phyloP scores from a whole-genome alignment of 2,113 vertebrate genomes.

The Neolamprologus devosi region DNA sequence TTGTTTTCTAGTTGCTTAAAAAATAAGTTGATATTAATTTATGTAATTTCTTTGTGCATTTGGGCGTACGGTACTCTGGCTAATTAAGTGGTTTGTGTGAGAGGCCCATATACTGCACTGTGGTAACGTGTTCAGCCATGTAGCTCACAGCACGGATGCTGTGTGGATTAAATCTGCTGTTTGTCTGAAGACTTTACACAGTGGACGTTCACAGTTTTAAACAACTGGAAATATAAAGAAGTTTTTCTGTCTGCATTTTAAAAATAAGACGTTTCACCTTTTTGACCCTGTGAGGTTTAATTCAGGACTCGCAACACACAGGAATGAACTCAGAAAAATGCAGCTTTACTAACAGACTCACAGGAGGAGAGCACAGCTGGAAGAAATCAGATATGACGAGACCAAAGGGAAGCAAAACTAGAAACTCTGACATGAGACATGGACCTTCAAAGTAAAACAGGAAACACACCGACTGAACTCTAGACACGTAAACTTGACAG shows the following conservation, averaged over 20 bases:
- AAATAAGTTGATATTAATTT: not conserved
- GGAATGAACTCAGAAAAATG: accelerated
- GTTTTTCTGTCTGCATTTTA: not conserved
- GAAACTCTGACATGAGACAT: too few relatives aligned
- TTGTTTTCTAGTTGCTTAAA: not conserved
- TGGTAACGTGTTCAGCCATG: not conserved
- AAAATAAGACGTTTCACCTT: not conserved
- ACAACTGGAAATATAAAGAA: not conserved
- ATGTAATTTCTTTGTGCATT: not conserved
- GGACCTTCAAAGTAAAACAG: too few relatives aligned
- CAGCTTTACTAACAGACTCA: not conserved
- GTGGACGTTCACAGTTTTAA: not conserved
- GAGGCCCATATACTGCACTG: not conserved
- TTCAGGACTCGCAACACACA: not conserved
- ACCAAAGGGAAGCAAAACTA: too few relatives aligned
- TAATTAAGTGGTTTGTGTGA: not conserved
- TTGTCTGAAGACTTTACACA: not conserved
- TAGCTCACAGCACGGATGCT: accelerated
- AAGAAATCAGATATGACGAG: too few relatives aligned
- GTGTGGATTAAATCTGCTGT: not conserved
- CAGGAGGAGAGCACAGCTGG: too few relatives aligned
- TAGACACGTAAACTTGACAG: too few relatives aligned
- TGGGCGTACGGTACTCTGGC: not conserved
- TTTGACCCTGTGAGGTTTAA: not conserved
- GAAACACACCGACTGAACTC: too few relatives aligned